Conservation (phyloP, 37 sponge, comb jelly and placozoan species). For the Cliona cf. orientalis region DNA sequence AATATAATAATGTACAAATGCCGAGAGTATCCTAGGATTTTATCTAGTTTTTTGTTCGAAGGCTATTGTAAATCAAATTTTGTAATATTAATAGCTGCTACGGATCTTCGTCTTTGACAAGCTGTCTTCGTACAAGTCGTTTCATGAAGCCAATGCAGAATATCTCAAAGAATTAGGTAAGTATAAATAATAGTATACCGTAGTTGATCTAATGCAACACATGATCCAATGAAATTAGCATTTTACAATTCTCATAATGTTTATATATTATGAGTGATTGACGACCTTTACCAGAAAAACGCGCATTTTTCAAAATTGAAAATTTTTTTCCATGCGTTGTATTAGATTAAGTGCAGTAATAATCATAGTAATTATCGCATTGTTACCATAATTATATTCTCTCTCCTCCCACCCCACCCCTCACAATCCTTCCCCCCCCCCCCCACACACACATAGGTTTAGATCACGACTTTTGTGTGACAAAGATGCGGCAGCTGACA, state of each 20-base stretch:
- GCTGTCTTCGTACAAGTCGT: constrained; percentile 36
- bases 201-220: neutral
- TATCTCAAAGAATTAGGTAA: constrained; percentile 35
- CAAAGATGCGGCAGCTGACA: constrained; percentile 75
- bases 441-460: constrained; percentile 2
- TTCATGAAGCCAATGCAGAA: constrained; percentile 41
- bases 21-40: too few relatives aligned
- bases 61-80: neutral
- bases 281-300: too few relatives aligned
- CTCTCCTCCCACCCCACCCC: neutral
- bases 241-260: too few relatives aligned
- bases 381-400: neutral
- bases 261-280: too few relatives aligned
- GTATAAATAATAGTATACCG: neutral
- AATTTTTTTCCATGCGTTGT: too few relatives aligned
- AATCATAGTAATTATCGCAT: neutral
- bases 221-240: neutral
- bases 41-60: too few relatives aligned
- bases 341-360: too few relatives aligned
- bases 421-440: neutral
- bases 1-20: neutral
- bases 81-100: too few relatives aligned
- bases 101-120: constrained; percentile 53
- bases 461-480: constrained; percentile 18
- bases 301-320: too few relatives aligned